A percentile compares a stretch with the other conserved stretches of the same genome.
These are phyloP conservation scores for Chaenocephalus aceratus DNA, from an alignment of 2,113 vertebrate genomes.

Conservation along the genomic window DNA sequence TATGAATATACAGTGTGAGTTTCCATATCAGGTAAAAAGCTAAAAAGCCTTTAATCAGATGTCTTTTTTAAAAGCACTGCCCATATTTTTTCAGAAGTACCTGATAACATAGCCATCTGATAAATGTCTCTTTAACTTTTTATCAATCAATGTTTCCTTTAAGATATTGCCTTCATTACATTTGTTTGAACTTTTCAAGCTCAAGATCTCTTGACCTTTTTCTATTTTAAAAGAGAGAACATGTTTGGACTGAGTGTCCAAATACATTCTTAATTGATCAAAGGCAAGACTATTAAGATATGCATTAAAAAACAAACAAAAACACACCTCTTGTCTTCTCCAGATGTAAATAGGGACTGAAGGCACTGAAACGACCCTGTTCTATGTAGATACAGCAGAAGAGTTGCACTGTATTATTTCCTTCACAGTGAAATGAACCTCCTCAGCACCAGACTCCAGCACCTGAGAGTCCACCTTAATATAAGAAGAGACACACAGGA, in stretches of 20 bases:
- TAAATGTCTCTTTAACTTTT: too few species aligned
- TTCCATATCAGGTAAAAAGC: too few species aligned
- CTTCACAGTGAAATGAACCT: conserved; percentile 66
- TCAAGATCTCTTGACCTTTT: too few species aligned
- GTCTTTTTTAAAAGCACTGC: too few species aligned
- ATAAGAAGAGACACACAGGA: neutral
- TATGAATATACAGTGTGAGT: too few species aligned
- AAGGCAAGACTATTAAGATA: neutral
- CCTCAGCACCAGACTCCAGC: neutral
- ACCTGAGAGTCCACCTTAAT: conserved; percentile 57
- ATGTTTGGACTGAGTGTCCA: neutral
- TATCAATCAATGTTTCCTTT: too few species aligned
- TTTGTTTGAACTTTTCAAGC: too few species aligned
- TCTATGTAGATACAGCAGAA: conserved; percentile 81
- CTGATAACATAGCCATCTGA: too few species aligned
- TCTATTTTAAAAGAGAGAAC: neutral
- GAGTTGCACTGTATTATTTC: conserved; percentile 1
- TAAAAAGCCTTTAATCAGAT: too few species aligned
- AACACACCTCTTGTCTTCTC: conserved; percentile 46
- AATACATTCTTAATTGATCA: neutral
- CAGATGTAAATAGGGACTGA: conserved; percentile 73
- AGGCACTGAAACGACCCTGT: conserved; percentile 60
- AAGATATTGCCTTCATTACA: too few species aligned
- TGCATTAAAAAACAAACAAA: neutral
- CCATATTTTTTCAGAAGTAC: too few species aligned